Percentiles rank a stretch among this genome's conserved stretches.
phyloP scores from a whole-genome alignment of 2,113 vertebrate species.

The Elephantulus edwardii region DNA sequence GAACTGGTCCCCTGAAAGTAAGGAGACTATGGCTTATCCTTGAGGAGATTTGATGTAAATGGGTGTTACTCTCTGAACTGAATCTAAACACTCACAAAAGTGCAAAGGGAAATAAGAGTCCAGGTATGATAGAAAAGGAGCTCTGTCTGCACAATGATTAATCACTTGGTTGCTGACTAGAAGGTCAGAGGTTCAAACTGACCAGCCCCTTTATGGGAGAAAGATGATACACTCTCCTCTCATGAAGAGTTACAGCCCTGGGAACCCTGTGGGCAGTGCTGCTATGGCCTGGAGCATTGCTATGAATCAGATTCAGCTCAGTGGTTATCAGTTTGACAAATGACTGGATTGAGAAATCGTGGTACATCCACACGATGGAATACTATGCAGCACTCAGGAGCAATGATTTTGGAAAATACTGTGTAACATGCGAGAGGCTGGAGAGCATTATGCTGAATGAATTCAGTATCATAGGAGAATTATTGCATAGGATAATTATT shows the following conservation, averaged over 20 bases:
- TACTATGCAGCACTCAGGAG: too few relatives aligned
- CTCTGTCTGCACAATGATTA: not conserved
- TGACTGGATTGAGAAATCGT: too few relatives aligned
- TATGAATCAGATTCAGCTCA: not conserved
- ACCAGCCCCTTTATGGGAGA: not conserved
- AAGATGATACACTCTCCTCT: not conserved
- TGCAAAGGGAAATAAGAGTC: not conserved
- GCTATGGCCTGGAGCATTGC: not conserved
- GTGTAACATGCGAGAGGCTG: too few relatives aligned
- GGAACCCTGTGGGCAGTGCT: not conserved
- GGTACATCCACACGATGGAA: too few relatives aligned
- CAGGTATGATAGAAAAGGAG: not conserved
- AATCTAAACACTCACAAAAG: not conserved
- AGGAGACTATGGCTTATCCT: fast-evolving
- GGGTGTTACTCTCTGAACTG: not conserved
- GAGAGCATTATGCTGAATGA: too few relatives aligned
- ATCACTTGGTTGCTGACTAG: not conserved
- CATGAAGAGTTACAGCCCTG: not conserved
- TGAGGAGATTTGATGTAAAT: fast-evolving
- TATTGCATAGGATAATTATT: too few relatives aligned
- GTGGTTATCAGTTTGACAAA: too few relatives aligned
- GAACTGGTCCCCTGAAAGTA: not conserved
- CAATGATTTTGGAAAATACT: too few relatives aligned
- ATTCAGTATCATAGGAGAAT: too few relatives aligned
- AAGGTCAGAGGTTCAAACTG: not conserved